Evolutionary conservation across 2,888 invertebrate species (phyloP), one percentile per base, ranked within the genome.

Genomic region (Caenorhabditis plicata): DNA sequence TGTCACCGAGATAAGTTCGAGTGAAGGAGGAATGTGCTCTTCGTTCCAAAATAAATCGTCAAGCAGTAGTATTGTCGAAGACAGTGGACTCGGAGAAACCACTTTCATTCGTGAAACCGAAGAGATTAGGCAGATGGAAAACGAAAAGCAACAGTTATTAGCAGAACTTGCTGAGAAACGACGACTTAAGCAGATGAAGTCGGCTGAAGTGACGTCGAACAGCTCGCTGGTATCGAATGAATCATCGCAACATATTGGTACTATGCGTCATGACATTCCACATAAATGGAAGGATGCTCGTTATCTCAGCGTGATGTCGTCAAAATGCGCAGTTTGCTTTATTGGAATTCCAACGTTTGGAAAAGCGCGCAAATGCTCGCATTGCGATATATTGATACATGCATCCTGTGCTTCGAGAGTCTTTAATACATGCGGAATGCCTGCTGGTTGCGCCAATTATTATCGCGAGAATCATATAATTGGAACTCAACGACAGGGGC

Each of bases 221-320:
- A n/a, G n/a, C n/a, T n/a, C n/a, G n/a, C n/a, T n/a, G n/a, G n/a
- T n/a, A n/a, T n/a, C n/a, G n/a, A n/a, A n/a, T n/a, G n/a, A n/a
- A n/a, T n/a, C n/a, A n/a, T n/a, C n/a, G n/a, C n/a, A n/a, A n/a
- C n/a, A n/a, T n/a, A n/a, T n/a, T n/a, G 67, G 50, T 4, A 64
- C 53, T 9, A 68, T 68, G 68, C 42, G 62, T 7, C 68, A 68
- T 27, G 68, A 68, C 23, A 68, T 68, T 40, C 64, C 68, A 13
- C 68, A 68, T 31, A 66, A 62, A 44, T 68, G 68, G 68, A 68
- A 68, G 15, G 58, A 64, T n/a, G 47, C 60, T 17, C 52, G 68
- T 2, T 49, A 64, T 32, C 20, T 62, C 4, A 39, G 58, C 4
- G 46, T 68, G 8, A 51, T 64, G 40, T 57, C 57, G n/a, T 47